Conservation (phyloP, 2,797 vertebrate species). For the Mallotus villosus region DNA sequence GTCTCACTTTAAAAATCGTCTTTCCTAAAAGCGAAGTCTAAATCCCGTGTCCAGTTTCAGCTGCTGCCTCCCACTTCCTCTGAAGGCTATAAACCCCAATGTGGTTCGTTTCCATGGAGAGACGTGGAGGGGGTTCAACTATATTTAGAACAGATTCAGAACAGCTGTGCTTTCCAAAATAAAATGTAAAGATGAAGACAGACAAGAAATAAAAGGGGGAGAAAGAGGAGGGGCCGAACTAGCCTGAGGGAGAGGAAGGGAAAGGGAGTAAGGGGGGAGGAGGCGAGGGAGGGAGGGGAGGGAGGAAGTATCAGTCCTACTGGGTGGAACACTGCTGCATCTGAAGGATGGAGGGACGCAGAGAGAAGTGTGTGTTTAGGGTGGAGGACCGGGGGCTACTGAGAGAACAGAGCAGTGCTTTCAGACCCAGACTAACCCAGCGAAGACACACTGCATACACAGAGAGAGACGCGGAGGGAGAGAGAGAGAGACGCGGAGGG, state of each 20-base stretch:
- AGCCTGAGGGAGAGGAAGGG: conserved; percentile 12
- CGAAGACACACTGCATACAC: background rate
- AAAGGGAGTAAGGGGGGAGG: conserved; percentile 29
- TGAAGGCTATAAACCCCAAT: no score
- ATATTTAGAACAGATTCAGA: no score
- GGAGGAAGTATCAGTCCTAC: background rate
- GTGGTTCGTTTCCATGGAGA: no score
- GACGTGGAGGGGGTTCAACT: no score
- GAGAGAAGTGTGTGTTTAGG: conserved; percentile 1
- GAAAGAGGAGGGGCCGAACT: background rate
- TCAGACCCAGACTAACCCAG: conserved; percentile 18
- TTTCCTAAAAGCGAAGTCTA: no score
- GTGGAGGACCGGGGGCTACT: conserved; percentile 1
- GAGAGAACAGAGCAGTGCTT: conserved; percentile 45
- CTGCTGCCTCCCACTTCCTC: no score
- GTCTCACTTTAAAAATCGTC: no score
- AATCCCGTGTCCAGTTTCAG: no score
- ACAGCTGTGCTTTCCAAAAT: no score
- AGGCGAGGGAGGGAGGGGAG: conserved; percentile 18
- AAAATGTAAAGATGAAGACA: background rate
- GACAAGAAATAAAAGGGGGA: background rate
- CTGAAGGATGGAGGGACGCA: background rate
- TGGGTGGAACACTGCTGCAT: background rate
- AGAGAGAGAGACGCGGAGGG: background rate
- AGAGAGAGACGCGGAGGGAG: background rate